Evolutionary conservation across 2,888 invertebrate species (phyloP), one percentile per base, ranked within the genome.

Genomic region (Trichogramma evanescens): DNA sequence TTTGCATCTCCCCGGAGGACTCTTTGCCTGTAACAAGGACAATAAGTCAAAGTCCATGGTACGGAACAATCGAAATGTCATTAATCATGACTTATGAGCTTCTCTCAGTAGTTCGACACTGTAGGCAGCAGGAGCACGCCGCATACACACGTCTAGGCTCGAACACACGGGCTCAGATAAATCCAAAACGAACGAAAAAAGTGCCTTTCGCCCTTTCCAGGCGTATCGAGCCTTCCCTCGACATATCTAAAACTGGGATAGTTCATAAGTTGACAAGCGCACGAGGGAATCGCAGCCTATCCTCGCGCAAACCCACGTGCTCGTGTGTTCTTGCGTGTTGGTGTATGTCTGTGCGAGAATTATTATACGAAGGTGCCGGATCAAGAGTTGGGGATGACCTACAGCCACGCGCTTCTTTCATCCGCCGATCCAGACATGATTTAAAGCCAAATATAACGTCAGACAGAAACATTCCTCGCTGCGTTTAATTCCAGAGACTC

Each of bases 391-490:
- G 39, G 59, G 49, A 63, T 26, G 26, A 26, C 26, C 26, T 26
- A 26, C 26, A 26, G 26, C 26, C 26, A 61, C 54, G 57, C 63
- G 67, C 66, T 65, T 61, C 61, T 66, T 66, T 65, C 61, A 58
- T 67, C 74, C 72, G 77, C 76, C 76, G 76, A 67, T 75, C 64
- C 72, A 67, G 69, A 74, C 76, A 77, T 77, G 77, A 77, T 77
- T 77, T 77, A 78, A 76, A 76, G 77, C 75, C 75, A 77, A 77
- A 77, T 78, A 77, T 77, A 76, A 75, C 77, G 74, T 74, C 75
- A 76, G 73, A 71, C 65, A 5, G 68, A 68, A 70, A 68, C 73
- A 78, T 77, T 76, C 76, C 75, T 68, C 63, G 58, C 66, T 63
- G 66, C 67, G 67, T 68, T 64, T 26, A 26, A 26, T 26, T 26